Percentiles rank a stretch among this genome's conserved stretches.
These are phyloP conservation scores for Globodera rostochiensis DNA, from an alignment of 1,140 invertebrate species.

Conservation along the genomic window DNA sequence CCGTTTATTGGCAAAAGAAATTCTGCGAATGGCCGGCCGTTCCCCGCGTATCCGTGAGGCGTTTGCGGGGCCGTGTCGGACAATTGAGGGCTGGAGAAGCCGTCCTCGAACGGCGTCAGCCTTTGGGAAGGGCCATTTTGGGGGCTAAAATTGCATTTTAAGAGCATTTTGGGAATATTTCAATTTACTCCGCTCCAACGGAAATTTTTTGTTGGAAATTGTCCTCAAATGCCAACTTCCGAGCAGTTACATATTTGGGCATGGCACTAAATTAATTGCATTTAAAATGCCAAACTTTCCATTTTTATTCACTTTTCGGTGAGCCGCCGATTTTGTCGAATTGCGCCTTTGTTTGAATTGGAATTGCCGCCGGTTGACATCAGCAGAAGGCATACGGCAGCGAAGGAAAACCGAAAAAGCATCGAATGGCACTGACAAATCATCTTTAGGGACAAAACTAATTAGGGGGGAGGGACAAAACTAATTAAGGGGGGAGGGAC, in stretches of 20 bases:
- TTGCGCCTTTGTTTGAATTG: neutral
- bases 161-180: neutral
- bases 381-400: neutral
- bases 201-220: neutral
- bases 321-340: neutral
- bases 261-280: neutral
- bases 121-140: neutral
- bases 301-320: neutral
- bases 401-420: neutral
- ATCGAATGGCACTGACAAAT: neutral
- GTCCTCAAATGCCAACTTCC: neutral
- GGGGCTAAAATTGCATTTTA: no score
- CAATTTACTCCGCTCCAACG: neutral
- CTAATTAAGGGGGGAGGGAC: neutral
- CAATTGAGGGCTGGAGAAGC: neutral
- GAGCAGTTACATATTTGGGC: neutral
- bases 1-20: neutral
- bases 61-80: neutral
- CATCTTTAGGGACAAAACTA: neutral
- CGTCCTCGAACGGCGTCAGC: neutral
- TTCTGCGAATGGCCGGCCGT: neutral
- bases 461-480: neutral
- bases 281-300: neutral
- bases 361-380: neutral
- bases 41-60: neutral